Conservation (phyloP, 2,113 vertebrate genomes). For the Podarcis muralis region DNA sequence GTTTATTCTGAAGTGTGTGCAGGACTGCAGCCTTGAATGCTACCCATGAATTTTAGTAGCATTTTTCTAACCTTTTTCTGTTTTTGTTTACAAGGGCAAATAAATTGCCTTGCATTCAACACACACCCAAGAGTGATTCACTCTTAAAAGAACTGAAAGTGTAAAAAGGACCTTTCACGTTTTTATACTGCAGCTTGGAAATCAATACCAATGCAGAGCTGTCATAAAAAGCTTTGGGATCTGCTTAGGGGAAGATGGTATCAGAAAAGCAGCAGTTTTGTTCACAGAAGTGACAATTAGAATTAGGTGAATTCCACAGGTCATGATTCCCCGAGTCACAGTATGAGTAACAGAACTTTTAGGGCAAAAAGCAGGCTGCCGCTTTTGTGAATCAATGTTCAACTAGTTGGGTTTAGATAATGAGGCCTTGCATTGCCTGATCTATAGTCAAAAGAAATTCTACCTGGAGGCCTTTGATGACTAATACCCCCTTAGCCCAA, state of each 20-base stretch:
- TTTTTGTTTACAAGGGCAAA: background rate
- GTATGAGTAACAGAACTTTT: background rate
- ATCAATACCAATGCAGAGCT: background rate
- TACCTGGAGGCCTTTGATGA: background rate
- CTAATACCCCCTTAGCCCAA: background rate
- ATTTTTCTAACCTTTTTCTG: background rate
- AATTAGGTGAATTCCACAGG: background rate
- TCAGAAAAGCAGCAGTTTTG: background rate
- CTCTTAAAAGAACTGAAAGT: background rate
- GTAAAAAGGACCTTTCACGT: background rate
- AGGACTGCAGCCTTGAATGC: background rate
- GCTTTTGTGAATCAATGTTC: conserved; percentile 40
- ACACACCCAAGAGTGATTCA: background rate
- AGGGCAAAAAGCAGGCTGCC: background rate
- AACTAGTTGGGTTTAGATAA: conserved; percentile 1
- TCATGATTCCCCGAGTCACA: background rate
- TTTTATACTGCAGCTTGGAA: background rate
- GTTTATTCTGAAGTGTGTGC: background rate
- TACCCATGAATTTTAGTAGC: background rate
- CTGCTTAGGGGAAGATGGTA: background rate
- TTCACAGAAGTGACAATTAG: background rate
- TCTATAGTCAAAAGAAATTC: background rate
- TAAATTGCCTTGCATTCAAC: background rate
- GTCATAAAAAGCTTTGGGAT: background rate
- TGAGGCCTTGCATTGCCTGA: background rate